Percentiles rank a stretch among this genome's conserved stretches.
Conservation (phyloP, 1,140 invertebrate genomes). For the Psilanteris sp. region DNA sequence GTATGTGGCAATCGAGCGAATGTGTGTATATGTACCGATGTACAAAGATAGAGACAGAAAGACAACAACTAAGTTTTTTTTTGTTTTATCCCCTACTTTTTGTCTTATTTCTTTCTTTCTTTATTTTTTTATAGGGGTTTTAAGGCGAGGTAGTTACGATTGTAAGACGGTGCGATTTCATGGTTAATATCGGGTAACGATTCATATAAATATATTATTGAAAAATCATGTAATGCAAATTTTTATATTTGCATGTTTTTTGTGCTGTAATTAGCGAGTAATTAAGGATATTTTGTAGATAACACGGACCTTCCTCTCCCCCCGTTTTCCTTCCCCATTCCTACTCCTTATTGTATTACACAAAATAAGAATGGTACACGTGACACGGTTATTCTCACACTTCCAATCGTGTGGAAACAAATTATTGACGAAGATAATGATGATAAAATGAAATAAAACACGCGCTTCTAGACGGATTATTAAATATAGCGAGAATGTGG, state of each 20-base stretch:
- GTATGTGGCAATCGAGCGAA: constrained; percentile 14
- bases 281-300: constrained; percentile 80
- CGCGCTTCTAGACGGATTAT: constrained; percentile 55
- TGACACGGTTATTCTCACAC: constrained; percentile 41
- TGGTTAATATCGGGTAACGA: constrained; percentile 71
- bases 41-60: constrained; percentile 44
- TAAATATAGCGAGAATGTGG: constrained; percentile 49
- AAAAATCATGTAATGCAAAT: constrained; percentile 78
- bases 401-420: constrained; percentile 25
- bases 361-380: constrained; percentile 25
- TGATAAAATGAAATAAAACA: constrained; percentile 69
- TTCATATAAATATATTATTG: constrained; percentile 76
- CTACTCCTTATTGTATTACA: constrained; percentile 34
- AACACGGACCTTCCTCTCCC: constrained; percentile 57
- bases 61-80: constrained; percentile 11
- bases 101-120: not conserved
- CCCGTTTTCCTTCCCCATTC: constrained; percentile 9
- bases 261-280: constrained; percentile 80
- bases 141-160: constrained; percentile 26
- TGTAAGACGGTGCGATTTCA: constrained; percentile 44
- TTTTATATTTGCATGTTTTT: constrained; percentile 79
- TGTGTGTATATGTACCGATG: constrained; percentile 56
- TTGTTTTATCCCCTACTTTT: constrained; percentile 4
- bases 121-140: constrained; percentile 17
- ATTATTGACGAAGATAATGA: constrained; percentile 60